Evolutionary conservation across 92 coral and sea anemone genomes (phyloP).

Genomic region (Heliopora coerulea): DNA sequence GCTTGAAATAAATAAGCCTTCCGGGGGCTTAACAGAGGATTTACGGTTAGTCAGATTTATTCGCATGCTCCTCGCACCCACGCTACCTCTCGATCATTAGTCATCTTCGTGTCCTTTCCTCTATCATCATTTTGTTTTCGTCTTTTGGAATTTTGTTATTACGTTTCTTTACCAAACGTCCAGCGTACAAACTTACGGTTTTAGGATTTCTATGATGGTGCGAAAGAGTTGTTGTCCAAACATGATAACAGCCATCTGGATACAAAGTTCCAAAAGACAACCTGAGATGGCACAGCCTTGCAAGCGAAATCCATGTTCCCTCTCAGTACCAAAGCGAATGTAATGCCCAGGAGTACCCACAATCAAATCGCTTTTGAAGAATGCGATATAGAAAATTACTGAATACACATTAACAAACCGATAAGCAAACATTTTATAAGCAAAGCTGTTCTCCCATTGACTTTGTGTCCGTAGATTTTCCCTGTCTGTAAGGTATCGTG

Average conservation of each 20-base stretch:
- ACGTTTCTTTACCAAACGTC: no score
- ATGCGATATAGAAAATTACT: constrained; percentile 89
- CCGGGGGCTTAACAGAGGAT: no score
- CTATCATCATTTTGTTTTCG: no score
- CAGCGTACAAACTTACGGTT: constrained; percentile 89
- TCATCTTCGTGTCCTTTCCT: no score
- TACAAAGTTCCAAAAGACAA: constrained; percentile 82
- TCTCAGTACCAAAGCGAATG: constrained; percentile 62
- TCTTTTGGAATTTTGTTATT: no score
- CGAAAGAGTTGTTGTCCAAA: constrained; percentile 85
- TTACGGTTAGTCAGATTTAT: no score
- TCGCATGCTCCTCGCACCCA: no score
- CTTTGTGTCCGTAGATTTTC: constrained; percentile 92
- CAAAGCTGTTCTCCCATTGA: constrained; percentile 87
- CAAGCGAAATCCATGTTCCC: constrained; percentile 46
- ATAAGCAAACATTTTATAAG: constrained; percentile 93
- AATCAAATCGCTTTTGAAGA: constrained; percentile 79
- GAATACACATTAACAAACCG: constrained; percentile 94
- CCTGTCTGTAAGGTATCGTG: constrained; percentile 82
- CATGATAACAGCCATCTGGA: constrained; percentile 88
- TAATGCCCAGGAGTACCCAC: constrained; percentile 87
- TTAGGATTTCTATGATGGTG: constrained; percentile 76
- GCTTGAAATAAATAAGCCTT: no score
- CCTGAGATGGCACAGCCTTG: constrained; percentile 89
- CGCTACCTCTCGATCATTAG: no score